These are phyloP conservation scores for Erebia palarica DNA, from an alignment of 2,888 invertebrate species.

Conservation along the genomic window DNA sequence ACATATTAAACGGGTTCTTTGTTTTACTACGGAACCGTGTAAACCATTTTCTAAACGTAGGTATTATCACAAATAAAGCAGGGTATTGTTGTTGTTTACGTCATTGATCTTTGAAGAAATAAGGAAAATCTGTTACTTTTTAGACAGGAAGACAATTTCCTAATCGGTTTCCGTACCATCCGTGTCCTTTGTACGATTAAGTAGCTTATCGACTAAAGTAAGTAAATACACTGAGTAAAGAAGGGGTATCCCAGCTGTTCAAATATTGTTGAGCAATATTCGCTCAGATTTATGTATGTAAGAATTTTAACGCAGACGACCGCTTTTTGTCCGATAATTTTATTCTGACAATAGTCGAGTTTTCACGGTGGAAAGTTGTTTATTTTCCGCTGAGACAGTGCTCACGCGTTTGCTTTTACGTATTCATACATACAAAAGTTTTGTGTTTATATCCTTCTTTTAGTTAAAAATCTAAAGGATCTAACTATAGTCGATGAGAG, in stretches of 20 bases:
- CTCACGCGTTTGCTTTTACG: too few species aligned
- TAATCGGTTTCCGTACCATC: conserved; percentile 15
- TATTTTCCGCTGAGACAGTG: too few species aligned
- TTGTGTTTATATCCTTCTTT: too few species aligned
- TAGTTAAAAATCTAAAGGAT: too few species aligned
- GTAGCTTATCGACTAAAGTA: conserved; percentile 5
- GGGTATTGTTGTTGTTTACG: not conserved
- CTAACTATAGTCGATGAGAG: too few species aligned
- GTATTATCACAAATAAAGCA: not conserved
- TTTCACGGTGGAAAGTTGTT: too few species aligned
- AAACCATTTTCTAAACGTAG: too few species aligned
- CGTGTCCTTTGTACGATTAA: not conserved
- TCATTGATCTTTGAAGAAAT: not conserved
- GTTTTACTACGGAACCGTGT: too few species aligned
- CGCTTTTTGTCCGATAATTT: not conserved
- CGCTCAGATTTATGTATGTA: not conserved
- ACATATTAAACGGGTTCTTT: too few species aligned
- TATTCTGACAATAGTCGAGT: too few species aligned
- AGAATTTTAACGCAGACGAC: not conserved
- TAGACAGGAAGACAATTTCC: not conserved
- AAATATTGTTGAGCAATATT: conserved; percentile 1
- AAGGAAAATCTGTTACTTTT: conserved; percentile 6
- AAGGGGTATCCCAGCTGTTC: not conserved
- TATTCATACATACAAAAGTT: too few species aligned
- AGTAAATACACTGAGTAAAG: conserved; percentile 10